A percentile compares a stretch with the other conserved stretches of the same genome.
phyloP scores from a whole-genome alignment of 2,113 vertebrate species.

The Choloepus hoffmanni region DNA sequence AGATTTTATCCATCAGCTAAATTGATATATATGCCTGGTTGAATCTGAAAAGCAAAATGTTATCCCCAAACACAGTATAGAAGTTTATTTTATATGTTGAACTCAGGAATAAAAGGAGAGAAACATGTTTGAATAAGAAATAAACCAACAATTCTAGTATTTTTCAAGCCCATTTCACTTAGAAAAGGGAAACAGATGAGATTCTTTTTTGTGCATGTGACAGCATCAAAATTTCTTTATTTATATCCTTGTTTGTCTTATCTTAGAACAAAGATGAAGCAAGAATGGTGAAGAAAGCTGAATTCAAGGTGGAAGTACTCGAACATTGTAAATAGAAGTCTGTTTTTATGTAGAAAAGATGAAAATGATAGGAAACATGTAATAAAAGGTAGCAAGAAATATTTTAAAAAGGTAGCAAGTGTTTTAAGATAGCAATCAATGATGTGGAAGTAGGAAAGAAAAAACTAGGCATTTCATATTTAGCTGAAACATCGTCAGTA shows the following conservation, averaged over 20 bases:
- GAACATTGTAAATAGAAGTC: neutral
- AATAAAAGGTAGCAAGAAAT: neutral
- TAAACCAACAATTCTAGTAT: neutral
- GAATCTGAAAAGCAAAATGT: neutral
- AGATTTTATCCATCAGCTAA: neutral
- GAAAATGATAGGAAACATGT: conserved; percentile 1
- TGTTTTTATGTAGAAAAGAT: neutral
- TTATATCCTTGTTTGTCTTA: neutral
- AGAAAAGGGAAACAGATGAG: neutral
- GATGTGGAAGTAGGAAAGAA: neutral
- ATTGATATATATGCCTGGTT: neutral
- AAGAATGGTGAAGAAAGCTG: neutral
- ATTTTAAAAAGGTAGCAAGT: neutral
- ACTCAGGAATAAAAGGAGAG: neutral
- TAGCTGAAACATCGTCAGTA: neutral
- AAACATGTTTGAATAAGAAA: neutral
- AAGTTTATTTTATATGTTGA: neutral
- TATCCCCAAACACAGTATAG: neutral
- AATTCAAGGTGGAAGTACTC: neutral
- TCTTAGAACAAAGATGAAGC: conserved; percentile 2
- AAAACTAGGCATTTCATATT: neutral
- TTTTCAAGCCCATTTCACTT: conserved; percentile 28
- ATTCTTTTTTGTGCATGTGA: neutral
- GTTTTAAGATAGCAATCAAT: neutral
- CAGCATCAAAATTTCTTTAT: neutral